These are phyloP conservation scores for Oriolus oriolus DNA, from an alignment of 2,113 vertebrate genomes.

Conservation along the genomic window DNA sequence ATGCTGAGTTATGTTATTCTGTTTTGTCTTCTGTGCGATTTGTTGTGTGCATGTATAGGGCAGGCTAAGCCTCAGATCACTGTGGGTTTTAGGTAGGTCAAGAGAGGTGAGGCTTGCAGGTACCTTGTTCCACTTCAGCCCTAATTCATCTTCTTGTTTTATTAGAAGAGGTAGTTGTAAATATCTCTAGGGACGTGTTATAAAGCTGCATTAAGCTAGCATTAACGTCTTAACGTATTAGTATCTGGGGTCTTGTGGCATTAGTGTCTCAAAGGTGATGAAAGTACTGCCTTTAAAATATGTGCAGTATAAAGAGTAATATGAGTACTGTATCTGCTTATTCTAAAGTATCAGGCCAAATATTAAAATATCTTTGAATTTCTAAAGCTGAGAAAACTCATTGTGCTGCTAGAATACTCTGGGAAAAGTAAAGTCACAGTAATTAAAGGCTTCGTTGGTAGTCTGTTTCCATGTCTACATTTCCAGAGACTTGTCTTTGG, in stretches of 20 bases:
- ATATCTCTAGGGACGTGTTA: conserved; percentile 32
- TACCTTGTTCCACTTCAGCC: conserved; percentile 2
- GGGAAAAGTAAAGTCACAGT: not conserved
- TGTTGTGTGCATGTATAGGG: not conserved
- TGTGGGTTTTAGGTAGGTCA: not conserved
- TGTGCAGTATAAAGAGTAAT: not conserved
- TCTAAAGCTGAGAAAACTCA: not conserved
- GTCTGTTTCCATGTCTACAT: not conserved
- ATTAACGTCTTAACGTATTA: conserved; percentile 38
- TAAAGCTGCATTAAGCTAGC: conserved; percentile 55
- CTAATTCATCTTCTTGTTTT: conserved; percentile 15
- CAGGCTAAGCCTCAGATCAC: not conserved
- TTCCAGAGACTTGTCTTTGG: not conserved
- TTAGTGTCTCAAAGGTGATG: conserved; percentile 35
- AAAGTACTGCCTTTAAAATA: conserved; percentile 16
- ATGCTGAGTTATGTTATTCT: not conserved
- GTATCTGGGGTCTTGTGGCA: not conserved
- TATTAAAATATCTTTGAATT: not conserved
- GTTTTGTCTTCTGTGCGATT: not conserved
- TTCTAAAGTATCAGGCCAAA: not conserved
- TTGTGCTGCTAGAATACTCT: not conserved
- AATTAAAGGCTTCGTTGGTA: not conserved
- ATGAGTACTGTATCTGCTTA: not conserved
- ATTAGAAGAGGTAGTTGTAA: conserved; percentile 28
- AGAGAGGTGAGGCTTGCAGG: not conserved